Conservation (phyloP, 2,797 vertebrate genomes). For the Eulemur mongoz region DNA sequence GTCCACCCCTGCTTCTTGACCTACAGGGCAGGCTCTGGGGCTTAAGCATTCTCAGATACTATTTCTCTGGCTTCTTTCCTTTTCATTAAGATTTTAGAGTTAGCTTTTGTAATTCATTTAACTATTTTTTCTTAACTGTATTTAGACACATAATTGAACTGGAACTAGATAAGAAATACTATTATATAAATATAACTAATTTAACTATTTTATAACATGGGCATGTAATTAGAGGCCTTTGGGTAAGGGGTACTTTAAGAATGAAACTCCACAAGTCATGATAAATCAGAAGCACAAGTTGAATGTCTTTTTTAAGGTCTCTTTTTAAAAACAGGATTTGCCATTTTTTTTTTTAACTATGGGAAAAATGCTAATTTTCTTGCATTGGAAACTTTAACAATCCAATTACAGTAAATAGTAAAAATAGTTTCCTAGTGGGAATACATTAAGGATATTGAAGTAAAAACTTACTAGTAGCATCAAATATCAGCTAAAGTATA, state of each 20-base stretch:
- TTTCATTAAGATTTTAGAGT: slow-evolving; percentile 35
- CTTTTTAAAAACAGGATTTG: slow-evolving; percentile 34
- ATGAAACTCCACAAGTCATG: slow-evolving; percentile 25
- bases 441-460: slow-evolving; percentile 79
- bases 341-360: slow-evolving; percentile 73
- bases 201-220: slow-evolving; percentile 37
- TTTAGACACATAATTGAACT: slow-evolving; percentile 31
- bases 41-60: background rate
- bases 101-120: slow-evolving; percentile 50
- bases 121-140: slow-evolving; percentile 44
- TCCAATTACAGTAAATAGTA: slow-evolving; percentile 80
- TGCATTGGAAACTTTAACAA: slow-evolving; percentile 80
- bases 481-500: slow-evolving; percentile 78
- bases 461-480: slow-evolving; percentile 79
- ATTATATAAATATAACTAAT: background rate
- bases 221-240: background rate
- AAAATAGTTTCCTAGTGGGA: slow-evolving; percentile 86
- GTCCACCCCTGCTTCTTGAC: background rate
- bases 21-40: background rate
- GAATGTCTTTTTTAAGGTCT: slow-evolving; percentile 13
- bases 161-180: slow-evolving; percentile 26
- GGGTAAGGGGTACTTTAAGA: slow-evolving; percentile 34
- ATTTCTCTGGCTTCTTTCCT: slow-evolving; percentile 28
- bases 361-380: slow-evolving; percentile 83
- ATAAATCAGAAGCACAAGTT: slow-evolving; percentile 20